Evolutionary conservation across 2,888 invertebrate species (phyloP).

Genomic region (Trachelus tabidus): DNA sequence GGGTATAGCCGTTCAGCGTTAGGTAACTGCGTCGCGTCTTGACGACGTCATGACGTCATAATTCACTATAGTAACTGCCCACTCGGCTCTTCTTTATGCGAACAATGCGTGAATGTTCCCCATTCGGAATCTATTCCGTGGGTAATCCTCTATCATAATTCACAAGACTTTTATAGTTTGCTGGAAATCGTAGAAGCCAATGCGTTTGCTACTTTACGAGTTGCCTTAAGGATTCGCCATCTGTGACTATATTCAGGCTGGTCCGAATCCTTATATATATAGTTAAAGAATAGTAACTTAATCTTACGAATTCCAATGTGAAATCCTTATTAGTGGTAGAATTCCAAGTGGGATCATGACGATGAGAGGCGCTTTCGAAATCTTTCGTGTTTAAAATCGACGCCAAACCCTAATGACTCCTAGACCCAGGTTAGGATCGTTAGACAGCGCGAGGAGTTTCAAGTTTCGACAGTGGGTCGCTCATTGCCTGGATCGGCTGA

Average conservation of each 20-base stretch:
- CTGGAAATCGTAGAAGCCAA: conserved; percentile 29
- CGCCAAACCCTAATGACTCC: background rate
- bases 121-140: background rate
- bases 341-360: background rate
- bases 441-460: background rate
- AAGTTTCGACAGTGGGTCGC: background rate
- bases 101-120: background rate
- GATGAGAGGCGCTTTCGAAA: background rate
- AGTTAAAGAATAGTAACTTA: background rate
- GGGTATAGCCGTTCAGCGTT: background rate
- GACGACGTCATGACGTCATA: background rate
- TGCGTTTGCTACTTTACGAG: conserved; percentile 25
- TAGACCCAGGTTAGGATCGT: background rate
- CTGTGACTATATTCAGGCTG: conserved; percentile 18
- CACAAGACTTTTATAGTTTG: conserved; percentile 47
- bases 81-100: background rate
- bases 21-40: background rate
- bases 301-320: background rate
- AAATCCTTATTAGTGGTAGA: no score
- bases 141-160: conserved; percentile 37
- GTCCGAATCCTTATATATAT: background rate
- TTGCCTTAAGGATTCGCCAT: conserved; percentile 30
- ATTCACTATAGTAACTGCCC: background rate
- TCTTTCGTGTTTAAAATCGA: background rate
- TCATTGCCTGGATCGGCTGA: background rate